Base-by-base conservation (phyloP, 1,140 invertebrate genomes). In the Brachionus plicatilis region DNA sequence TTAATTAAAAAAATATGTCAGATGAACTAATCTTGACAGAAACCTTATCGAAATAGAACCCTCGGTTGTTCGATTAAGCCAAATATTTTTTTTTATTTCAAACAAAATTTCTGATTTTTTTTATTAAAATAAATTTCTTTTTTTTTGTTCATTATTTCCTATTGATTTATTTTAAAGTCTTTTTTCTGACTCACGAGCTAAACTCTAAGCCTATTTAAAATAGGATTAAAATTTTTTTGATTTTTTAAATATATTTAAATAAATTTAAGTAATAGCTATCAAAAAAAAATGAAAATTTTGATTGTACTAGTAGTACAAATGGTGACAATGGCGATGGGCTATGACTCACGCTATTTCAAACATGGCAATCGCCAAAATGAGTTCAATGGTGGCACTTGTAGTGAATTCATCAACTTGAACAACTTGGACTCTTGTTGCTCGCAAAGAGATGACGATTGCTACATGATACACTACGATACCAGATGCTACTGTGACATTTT, bases 401-500 rank as follows among this genome's bases (percentile, higher is more conserved):
- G 12, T 9, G 79, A 82, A 68, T 82, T 82, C 65, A 8, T 82
- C n/a, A 33, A 12, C n/a, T 37, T 82, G 24, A 82, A 82, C 33
- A 24, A 20, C 33, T 37, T 82, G n/a, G 65, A 65, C 12, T n/a
- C 50, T 50, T 83, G 82, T 20, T 83, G 82, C 43, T 9, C 37
- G 9, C 20, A 68, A 5, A 65, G 82, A 24, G 60, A 92, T 85
- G 94, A 95, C 87, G 90, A 92, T 6, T 95, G 94, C 87, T 92
- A 93, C 1, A 90, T 92, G 24, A 94, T 94, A 9, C 94, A 95
- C 85, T 85, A 91, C 90, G 89, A 87, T 29, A 95, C 95, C 0
- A 87, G 94, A 3, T 97, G 96, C 89, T 97, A 97, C 89, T 97
- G 96, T 87, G 96, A 97, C 89, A 91, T 94, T 85, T 97, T 97